Base-by-base conservation (phyloP, 2,888 invertebrate genomes). In the Furcula furcula region DNA sequence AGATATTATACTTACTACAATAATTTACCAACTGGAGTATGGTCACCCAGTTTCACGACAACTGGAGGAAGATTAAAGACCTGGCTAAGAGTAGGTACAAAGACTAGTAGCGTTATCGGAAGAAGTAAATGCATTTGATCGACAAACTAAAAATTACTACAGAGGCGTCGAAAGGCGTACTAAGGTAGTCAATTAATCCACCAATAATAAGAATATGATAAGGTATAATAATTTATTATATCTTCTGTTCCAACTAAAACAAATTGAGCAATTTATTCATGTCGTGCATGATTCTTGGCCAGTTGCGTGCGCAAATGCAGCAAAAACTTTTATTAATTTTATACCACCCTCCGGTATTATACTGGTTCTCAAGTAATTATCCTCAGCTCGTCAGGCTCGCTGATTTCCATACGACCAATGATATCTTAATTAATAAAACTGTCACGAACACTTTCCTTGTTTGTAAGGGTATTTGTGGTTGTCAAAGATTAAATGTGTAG, bases 251-350 rank as follows among this genome's bases (percentile, higher is more conserved):
- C 50, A 49, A 25, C 54, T 50, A 49, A 22, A 70, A 72, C 56
- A 76, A 83, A 86, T 87, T 86, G 83, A 86, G 82, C 82, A 84
- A 85, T 86, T 83, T 86, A 82, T 59, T 43, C 64, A 71, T 58
- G 71, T 71, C 72, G 63, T 61, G 65, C 67, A 63, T 62, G 50
- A 51, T 48, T 51, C 40, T 36, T 33, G 36, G 42, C 30, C 31
- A 31, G 41, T 51, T 57, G 55, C 55, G 55, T 60, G 59, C 46
- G 40, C 49, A 49, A 38, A 36, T 30, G 23, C 58, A 57, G 52
- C 53, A 50, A 45, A 48, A 44, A 46, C 38, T n/a, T n/a, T 47
- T 58, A 54, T 47, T 49, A 60, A 34, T 54, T 60, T 46, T 40
- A 36, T 48, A 49, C 43, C 61, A 46, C 64, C 25, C n/a, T n/a